A percentile compares a stretch with the other conserved stretches of the same genome.
Evolutionary conservation across 2,113 vertebrate genomes (phyloP).

Genomic region (Puffinus mauretanicus): DNA sequence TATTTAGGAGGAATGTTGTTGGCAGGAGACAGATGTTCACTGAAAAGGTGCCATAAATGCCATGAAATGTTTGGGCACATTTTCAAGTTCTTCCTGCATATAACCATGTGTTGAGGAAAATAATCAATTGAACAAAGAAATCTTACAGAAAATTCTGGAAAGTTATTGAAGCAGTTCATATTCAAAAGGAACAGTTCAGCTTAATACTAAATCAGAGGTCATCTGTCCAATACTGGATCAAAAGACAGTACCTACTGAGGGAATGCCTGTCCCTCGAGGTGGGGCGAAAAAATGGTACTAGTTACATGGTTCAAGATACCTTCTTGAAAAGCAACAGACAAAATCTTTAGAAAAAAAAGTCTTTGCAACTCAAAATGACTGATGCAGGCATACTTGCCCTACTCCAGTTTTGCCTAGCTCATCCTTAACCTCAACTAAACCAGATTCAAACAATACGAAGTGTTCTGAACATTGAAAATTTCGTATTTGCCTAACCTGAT

Average conservation of each 20-base stretch:
- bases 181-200: not conserved
- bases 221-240: not conserved
- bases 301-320: not conserved
- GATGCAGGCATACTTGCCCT: not conserved
- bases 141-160: not conserved
- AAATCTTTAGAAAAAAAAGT: not conserved
- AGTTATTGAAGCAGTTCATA: not conserved
- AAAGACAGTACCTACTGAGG: not conserved
- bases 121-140: not conserved
- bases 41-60: not conserved
- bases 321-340: not conserved
- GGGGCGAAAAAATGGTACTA: not conserved
- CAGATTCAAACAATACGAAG: not conserved
- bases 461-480: not conserved
- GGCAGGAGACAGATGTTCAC: not conserved
- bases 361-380: not conserved
- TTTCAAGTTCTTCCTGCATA: not conserved
- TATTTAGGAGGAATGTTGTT: not conserved
- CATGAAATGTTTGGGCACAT: not conserved
- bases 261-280: rapidly evolving
- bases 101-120: not conserved
- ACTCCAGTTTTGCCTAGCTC: not conserved
- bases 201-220: not conserved
- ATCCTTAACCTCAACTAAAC: not conserved
- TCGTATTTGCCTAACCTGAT: not conserved